Conservation (phyloP, 1,140 invertebrate species). For the Rhysida immarginata region DNA sequence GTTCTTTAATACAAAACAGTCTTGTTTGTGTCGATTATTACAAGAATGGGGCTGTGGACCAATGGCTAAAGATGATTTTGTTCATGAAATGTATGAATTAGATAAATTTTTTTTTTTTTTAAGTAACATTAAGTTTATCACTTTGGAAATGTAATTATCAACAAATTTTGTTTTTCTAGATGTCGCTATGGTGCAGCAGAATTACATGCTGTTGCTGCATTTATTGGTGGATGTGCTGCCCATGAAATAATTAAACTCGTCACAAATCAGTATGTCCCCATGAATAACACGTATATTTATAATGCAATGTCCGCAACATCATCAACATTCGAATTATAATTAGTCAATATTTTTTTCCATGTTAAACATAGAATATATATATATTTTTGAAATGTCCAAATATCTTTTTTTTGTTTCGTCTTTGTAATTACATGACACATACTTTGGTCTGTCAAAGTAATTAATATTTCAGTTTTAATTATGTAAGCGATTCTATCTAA, state of each 20-base stretch:
- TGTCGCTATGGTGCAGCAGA: slow-evolving; percentile 85
- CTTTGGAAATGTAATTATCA: no score
- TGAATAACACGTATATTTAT: slow-evolving; percentile 91
- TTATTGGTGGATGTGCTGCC: slow-evolving; percentile 78
- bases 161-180: slow-evolving; percentile 14
- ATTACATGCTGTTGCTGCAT: slow-evolving; percentile 86
- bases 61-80: slow-evolving; percentile 74
- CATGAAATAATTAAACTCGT: slow-evolving; percentile 97
- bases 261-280: slow-evolving; percentile 87
- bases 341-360: no score
- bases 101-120: no score
- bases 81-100: slow-evolving; percentile 91
- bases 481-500: no score
- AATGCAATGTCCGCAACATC: slow-evolving; percentile 82
- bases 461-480: no score
- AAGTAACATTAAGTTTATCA: no score
- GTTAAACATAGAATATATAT: no score
- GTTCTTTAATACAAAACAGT: not conserved
- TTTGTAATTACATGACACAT: no score
- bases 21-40: slow-evolving; percentile 51
- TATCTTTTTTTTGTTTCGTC: no score
- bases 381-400: no score
- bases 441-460: no score
- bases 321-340: slow-evolving; percentile 40
- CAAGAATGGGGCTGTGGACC: slow-evolving; percentile 62